Evolutionary conservation across 2,113 vertebrate species (phyloP).

Genomic region (Aphelocoma coerulescens): DNA sequence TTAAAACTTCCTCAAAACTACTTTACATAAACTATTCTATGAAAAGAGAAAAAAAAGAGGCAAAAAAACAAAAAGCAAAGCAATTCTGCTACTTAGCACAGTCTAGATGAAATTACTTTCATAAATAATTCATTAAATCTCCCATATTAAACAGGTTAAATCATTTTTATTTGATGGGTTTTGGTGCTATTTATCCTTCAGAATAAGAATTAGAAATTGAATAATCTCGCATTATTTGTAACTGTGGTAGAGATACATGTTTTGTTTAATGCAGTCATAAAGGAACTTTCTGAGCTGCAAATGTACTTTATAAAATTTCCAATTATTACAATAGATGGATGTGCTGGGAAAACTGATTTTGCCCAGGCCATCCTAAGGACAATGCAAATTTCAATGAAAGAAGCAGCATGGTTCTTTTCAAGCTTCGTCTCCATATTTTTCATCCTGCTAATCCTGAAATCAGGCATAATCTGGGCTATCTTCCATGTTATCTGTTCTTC

Average conservation of each 20-base stretch:
- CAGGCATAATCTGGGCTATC: background rate
- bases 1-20: background rate
- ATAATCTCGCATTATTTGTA: background rate
- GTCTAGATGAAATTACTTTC: background rate
- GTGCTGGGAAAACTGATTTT: background rate
- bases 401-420: background rate
- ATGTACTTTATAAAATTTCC: background rate
- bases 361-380: background rate
- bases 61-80: background rate
- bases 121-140: background rate
- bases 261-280: background rate
- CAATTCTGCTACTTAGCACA: background rate
- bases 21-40: background rate
- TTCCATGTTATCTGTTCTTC: background rate
- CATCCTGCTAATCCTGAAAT: background rate
- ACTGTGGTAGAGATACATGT: background rate
- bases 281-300: background rate
- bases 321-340: background rate
- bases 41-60: background rate
- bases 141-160: background rate
- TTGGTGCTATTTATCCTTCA: background rate
- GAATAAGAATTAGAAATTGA: background rate
- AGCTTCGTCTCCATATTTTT: background rate
- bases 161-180: background rate
- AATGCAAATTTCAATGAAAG: background rate